Evolutionary conservation across 1,140 invertebrate species (phyloP).

Genomic region (Coenobita brevimanus): DNA sequence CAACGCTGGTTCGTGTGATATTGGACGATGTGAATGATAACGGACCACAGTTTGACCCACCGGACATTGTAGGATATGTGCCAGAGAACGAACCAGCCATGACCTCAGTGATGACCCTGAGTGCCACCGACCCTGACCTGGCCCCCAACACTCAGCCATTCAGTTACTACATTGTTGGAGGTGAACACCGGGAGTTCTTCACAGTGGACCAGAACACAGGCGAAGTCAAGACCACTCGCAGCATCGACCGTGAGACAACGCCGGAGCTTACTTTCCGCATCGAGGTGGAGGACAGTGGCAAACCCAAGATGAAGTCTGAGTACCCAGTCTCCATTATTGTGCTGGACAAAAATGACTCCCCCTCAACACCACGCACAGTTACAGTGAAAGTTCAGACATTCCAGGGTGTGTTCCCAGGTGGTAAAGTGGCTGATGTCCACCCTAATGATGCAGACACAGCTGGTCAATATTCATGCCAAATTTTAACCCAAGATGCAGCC

Average conservation of each 20-base stretch:
- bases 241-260: constrained; percentile 87
- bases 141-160: constrained; percentile 95
- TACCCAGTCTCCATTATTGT: constrained; percentile 85
- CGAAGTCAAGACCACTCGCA: constrained; percentile 83
- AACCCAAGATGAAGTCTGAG: constrained; percentile 85
- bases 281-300: constrained; percentile 91
- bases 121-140: constrained; percentile 90
- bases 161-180: constrained; percentile 85
- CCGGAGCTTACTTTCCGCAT: constrained; percentile 83
- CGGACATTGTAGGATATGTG: constrained; percentile 82
- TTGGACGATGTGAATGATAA: constrained; percentile 95
- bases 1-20: constrained; percentile 84
- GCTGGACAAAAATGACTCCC: constrained; percentile 93
- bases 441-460: constrained; percentile 91
- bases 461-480: constrained; percentile 90
- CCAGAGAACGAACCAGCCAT: constrained; percentile 91
- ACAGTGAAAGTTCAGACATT: constrained; percentile 86
- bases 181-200: constrained; percentile 84
- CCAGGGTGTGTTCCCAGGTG: constrained; percentile 80
- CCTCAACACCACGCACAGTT: constrained; percentile 87
- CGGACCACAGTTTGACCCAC: constrained; percentile 86
- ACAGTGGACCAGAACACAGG: constrained; percentile 86
- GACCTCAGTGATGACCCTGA: constrained; percentile 87
- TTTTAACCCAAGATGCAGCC: constrained; percentile 77
- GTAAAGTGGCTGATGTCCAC: constrained; percentile 91